These are phyloP conservation scores for Sciaenops ocellatus DNA, from an alignment of 2,797 vertebrate species.

Conservation along the genomic window DNA sequence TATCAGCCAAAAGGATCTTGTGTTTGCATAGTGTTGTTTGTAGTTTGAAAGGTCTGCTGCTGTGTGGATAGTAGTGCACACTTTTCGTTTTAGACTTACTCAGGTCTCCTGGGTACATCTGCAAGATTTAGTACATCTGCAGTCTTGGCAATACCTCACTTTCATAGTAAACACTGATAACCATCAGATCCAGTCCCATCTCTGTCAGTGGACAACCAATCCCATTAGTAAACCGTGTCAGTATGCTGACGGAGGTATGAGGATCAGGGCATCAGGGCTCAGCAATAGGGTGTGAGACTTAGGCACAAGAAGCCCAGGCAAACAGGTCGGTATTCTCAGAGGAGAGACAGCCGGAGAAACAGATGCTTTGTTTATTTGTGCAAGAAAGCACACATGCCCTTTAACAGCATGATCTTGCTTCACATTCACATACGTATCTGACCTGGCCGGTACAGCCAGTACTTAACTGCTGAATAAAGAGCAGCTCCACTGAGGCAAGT, in stretches of 20 bases:
- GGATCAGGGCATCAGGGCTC: constrained; percentile 33
- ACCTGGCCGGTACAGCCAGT: constrained; percentile 7
- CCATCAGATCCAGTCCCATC: constrained; percentile 62
- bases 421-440: constrained; percentile 23
- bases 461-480: constrained; percentile 31
- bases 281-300: constrained; percentile 30
- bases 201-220: constrained; percentile 48
- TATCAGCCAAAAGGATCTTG: constrained; percentile 62
- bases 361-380: constrained; percentile 46
- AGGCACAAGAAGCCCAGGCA: constrained; percentile 27
- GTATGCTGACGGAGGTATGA: constrained; percentile 48
- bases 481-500: constrained; percentile 6
- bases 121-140: constrained; percentile 50
- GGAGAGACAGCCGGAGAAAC: constrained; percentile 37
- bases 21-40: constrained; percentile 60
- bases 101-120: constrained; percentile 49
- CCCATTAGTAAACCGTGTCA: constrained; percentile 62
- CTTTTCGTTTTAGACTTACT: constrained; percentile 50
- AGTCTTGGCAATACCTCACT: constrained; percentile 28
- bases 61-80: constrained; percentile 36
- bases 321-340: constrained; percentile 50
- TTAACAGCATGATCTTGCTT: constrained; percentile 53
- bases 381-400: constrained; percentile 39
- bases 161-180: constrained; percentile 60
- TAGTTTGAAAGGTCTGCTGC: constrained; percentile 51